These are phyloP conservation scores for Petaurus breviceps DNA, from an alignment of 2,113 vertebrate species.

Conservation along the genomic window DNA sequence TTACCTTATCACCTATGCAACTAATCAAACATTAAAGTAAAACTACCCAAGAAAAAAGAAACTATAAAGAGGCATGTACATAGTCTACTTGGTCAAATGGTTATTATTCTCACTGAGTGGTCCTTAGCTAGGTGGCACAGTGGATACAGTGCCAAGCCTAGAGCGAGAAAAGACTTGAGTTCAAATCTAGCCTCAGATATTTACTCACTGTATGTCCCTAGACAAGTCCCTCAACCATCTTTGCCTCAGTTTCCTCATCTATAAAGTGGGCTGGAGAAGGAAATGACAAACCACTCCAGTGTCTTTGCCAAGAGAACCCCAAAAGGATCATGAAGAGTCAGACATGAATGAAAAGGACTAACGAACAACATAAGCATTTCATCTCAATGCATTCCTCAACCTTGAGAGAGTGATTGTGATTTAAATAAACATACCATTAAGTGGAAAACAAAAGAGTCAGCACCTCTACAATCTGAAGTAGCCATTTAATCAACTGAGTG, in stretches of 20 bases:
- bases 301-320: neutral
- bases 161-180: neutral
- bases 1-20: constrained; percentile 33
- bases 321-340: too few relatives aligned
- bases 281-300: neutral
- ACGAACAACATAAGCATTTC: neutral
- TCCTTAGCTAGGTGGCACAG: neutral
- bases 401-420: neutral
- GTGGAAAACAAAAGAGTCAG: neutral
- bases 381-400: neutral
- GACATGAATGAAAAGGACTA: neutral
- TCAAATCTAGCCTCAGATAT: neutral
- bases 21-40: constrained; percentile 26
- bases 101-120: neutral
- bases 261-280: neutral
- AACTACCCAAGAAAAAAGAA: neutral
- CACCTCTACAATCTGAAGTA: neutral
- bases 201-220: neutral
- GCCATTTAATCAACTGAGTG: neutral
- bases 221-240: neutral
- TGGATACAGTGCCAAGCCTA: neutral
- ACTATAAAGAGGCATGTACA: neutral
- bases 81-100: neutral
- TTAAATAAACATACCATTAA: neutral
- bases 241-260: neutral